phyloP scores from a whole-genome alignment of 2,888 invertebrate genomes.

The Drosophila parthenogenetica region DNA sequence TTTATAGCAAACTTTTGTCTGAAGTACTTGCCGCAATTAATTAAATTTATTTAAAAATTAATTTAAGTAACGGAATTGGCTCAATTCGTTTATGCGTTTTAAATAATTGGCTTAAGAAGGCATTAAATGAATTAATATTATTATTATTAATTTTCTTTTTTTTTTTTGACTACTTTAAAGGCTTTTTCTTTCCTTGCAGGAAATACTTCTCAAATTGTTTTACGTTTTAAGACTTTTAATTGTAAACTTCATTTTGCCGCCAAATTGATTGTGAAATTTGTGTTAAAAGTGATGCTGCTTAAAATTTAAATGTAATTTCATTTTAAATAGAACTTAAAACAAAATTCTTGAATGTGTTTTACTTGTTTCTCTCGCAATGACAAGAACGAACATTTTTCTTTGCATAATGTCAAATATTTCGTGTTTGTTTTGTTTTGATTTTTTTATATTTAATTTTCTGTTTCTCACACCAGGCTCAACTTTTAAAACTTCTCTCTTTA shows the following conservation, averaged over 20 bases:
- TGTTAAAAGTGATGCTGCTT: constrained; percentile 43
- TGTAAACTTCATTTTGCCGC: constrained; percentile 45
- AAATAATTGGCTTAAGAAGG: constrained; percentile 67
- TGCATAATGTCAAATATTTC: no score
- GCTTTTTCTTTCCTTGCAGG: constrained; percentile 83
- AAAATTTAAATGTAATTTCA: constrained; percentile 59
- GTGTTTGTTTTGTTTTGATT: constrained; percentile 25
- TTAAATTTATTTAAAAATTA: constrained; percentile 40
- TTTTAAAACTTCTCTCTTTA: neutral
- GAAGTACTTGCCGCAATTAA: constrained; percentile 65
- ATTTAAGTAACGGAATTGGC: constrained; percentile 74
- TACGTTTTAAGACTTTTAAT: constrained; percentile 36
- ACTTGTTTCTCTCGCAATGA: constrained; percentile 55
- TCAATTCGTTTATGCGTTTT: constrained; percentile 31
- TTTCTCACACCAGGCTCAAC: constrained; percentile 26
- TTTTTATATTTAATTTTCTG: constrained; percentile 19
- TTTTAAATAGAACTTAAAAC: constrained; percentile 79
- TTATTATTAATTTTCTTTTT: constrained; percentile 34
- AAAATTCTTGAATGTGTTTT: constrained; percentile 80
- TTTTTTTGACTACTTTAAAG: constrained; percentile 75
- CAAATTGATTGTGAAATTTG: constrained; percentile 35
- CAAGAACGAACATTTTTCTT: constrained; percentile 36
- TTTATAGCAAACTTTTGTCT: constrained; percentile 31
- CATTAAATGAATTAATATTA: constrained; percentile 49
- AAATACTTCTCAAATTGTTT: constrained; percentile 81